phyloP scores from a whole-genome alignment of 92 coral and sea anemone species.

The Parazoanthus darwini region DNA sequence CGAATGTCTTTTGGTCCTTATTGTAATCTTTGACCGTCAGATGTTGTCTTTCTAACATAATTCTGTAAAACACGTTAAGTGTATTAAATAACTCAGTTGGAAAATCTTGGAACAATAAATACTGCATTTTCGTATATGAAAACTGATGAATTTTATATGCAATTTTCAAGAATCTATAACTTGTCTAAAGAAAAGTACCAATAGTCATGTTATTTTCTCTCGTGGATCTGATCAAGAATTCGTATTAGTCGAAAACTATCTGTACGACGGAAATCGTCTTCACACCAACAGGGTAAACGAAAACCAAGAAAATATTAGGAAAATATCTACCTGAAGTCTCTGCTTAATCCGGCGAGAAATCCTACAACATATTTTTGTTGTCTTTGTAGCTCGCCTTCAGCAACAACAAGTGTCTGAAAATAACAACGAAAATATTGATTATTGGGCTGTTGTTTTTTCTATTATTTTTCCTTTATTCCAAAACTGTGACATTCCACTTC shows the following conservation, averaged over 20 bases:
- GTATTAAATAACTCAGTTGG: not conserved
- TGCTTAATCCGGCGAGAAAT: slow-evolving; percentile 82
- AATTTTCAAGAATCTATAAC: no score
- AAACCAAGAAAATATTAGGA: not conserved
- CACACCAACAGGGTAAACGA: not conserved
- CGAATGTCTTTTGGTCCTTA: slow-evolving; percentile 91
- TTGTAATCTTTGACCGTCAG: slow-evolving; percentile 80
- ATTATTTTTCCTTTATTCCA: not conserved
- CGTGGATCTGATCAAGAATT: not conserved
- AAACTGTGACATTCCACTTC: not conserved
- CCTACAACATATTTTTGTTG: slow-evolving; percentile 96
- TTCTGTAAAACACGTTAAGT: slow-evolving; percentile 43
- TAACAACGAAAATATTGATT: not conserved
- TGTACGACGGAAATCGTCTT: not conserved
- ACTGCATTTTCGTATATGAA: no score
- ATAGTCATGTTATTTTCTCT: not conserved
- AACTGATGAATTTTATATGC: no score
- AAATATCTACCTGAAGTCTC: slow-evolving; percentile 83
- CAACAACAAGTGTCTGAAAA: slow-evolving; percentile 82
- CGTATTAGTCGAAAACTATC: not conserved
- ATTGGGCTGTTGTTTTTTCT: not conserved
- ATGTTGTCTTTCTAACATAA: slow-evolving; percentile 84
- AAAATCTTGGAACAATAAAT: not conserved
- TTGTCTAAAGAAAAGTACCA: not conserved
- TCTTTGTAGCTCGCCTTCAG: slow-evolving; percentile 95